phyloP scores from a whole-genome alignment of 1,140 invertebrate genomes.

The Aphis gossypii region DNA sequence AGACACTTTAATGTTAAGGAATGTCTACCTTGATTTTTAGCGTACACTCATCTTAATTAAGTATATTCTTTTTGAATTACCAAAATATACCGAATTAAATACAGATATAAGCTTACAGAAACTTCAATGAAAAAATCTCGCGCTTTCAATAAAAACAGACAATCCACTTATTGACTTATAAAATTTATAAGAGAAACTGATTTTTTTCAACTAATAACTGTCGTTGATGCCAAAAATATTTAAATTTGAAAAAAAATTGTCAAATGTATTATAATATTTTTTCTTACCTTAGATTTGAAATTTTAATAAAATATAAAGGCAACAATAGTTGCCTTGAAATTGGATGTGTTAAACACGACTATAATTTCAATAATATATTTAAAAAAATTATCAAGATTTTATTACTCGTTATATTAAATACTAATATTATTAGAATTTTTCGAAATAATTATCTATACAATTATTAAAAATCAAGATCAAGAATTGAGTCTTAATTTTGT shows the following conservation, averaged over 20 bases:
- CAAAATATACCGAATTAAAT: neutral
- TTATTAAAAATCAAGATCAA: neutral
- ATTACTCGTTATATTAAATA: neutral
- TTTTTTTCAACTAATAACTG: neutral
- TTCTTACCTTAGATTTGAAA: neutral
- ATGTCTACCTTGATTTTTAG: neutral
- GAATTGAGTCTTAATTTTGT: neutral
- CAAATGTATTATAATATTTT: neutral
- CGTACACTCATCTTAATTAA: neutral
- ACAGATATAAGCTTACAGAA: neutral
- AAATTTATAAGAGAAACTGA: neutral
- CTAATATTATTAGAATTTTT: neutral
- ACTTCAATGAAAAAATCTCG: neutral
- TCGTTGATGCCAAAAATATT: neutral
- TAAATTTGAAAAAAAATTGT: neutral
- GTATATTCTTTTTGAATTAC: neutral
- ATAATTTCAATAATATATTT: neutral
- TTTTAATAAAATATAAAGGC: neutral
- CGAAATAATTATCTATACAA: neutral
- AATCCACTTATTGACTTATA: neutral
- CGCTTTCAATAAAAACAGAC: neutral
- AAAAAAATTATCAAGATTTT: neutral
- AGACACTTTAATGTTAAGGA: neutral
- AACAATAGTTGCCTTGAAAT: neutral
- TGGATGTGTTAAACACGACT: neutral